A percentile compares a stretch with the other conserved stretches of the same genome.
phyloP scores from a whole-genome alignment of 1,140 invertebrate species.

The Lamellibrachia luymesi region DNA sequence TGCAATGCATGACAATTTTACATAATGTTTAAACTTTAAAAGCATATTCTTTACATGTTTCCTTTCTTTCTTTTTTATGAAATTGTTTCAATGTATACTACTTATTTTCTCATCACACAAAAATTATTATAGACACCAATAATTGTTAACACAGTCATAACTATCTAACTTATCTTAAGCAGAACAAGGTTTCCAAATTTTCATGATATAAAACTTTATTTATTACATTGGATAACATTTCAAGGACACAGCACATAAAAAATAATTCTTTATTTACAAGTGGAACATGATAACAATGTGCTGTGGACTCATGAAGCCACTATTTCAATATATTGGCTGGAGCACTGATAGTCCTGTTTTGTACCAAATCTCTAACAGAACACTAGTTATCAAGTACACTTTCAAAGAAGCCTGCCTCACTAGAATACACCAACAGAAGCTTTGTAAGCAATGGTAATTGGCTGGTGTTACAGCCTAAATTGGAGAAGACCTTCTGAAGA shows the following conservation, averaged over 20 bases:
- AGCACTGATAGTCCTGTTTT: background rate
- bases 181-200: background rate
- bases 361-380: background rate
- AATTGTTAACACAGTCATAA: too few relatives aligned
- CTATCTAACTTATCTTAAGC: too few relatives aligned
- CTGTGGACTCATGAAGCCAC: background rate
- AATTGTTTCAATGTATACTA: too few relatives aligned
- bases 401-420: background rate
- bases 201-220: background rate
- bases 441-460: background rate
- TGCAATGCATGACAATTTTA: too few relatives aligned
- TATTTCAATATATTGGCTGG: background rate
- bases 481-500: background rate
- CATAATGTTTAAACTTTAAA: too few relatives aligned
- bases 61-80: too few relatives aligned
- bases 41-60: too few relatives aligned
- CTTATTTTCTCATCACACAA: too few relatives aligned
- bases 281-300: background rate
- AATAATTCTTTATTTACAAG: background rate
- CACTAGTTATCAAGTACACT: background rate
- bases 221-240: background rate
- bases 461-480: background rate
- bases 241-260: background rate
- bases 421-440: background rate
- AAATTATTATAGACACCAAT: too few relatives aligned